Evolutionary conservation across 1,140 invertebrate species (phyloP).

Genomic region (Ruditapes philippinarum): DNA sequence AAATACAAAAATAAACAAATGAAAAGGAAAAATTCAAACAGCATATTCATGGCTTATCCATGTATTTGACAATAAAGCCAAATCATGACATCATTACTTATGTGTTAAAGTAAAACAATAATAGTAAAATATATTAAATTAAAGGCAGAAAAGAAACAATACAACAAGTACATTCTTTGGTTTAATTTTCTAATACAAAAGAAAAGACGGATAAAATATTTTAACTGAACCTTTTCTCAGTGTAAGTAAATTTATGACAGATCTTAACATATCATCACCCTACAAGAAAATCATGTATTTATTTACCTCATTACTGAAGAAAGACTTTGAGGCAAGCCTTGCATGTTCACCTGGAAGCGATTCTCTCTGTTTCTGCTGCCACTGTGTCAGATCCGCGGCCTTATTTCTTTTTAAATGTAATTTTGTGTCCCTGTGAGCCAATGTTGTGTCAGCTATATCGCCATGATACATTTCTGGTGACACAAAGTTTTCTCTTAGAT

Average conservation of each 20-base stretch:
- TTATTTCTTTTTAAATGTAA: not conserved
- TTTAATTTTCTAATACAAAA: not conserved
- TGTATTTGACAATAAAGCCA: too few relatives aligned
- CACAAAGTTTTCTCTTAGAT: constrained; percentile 22
- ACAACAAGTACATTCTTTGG: not conserved
- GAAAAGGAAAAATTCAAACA: too few relatives aligned
- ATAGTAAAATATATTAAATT: too few relatives aligned
- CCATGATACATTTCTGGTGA: constrained; percentile 51
- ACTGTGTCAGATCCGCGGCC: constrained; percentile 41
- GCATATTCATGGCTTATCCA: too few relatives aligned
- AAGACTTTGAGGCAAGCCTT: not conserved
- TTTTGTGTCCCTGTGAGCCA: constrained; percentile 9
- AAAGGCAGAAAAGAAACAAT: too few relatives aligned
- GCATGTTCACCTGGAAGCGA: not conserved
- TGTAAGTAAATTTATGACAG: not conserved
- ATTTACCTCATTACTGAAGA: not conserved
- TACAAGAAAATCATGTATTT: too few relatives aligned
- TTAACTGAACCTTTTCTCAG: too few relatives aligned
- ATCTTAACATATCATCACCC: not conserved
- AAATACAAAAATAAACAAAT: too few relatives aligned
- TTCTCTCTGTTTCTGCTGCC: constrained; percentile 51
- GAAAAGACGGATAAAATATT: not conserved
- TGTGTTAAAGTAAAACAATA: too few relatives aligned
- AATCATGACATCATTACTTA: too few relatives aligned
- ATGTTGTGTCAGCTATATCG: constrained; percentile 27